Evolutionary conservation across 2,113 vertebrate species (phyloP).

Genomic region (Campylorhamphus procurvoides): DNA sequence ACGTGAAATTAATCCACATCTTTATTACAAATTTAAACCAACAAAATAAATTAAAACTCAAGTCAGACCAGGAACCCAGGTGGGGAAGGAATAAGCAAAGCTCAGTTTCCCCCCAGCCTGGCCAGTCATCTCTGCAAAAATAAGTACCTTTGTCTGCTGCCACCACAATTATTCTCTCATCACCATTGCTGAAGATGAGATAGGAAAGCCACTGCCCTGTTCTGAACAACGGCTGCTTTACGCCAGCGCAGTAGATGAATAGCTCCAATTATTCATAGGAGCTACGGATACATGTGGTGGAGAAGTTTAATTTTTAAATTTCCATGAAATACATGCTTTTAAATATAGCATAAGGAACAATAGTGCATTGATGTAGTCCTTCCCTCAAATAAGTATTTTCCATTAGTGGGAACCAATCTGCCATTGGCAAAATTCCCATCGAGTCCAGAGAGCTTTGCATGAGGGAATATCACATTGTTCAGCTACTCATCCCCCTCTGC

Average conservation of each 20-base stretch:
- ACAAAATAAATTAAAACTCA: constrained; percentile 54
- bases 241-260: constrained; percentile 12
- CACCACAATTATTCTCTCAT: constrained; percentile 60
- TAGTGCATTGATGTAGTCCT: constrained; percentile 2
- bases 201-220: not conserved
- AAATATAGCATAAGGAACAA: constrained; percentile 52
- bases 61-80: constrained; percentile 28
- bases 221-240: constrained; percentile 14
- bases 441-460: not conserved
- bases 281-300: not conserved
- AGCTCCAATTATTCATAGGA: constrained; percentile 11
- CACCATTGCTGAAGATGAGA: constrained; percentile 38
- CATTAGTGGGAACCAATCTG: not conserved
- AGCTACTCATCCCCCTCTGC: not conserved
- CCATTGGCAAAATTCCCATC: not conserved
- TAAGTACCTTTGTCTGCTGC: constrained; percentile 53
- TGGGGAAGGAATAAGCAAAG: constrained; percentile 56
- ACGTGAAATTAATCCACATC: constrained; percentile 55
- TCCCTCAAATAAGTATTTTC: not conserved
- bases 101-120: constrained; percentile 39
- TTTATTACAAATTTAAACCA: constrained; percentile 39
- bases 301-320: constrained; percentile 24
- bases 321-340: constrained; percentile 10
- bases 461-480: not conserved
- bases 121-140: constrained; percentile 35